Percentiles rank a stretch among this genome's conserved stretches.
Evolutionary conservation across 2,888 invertebrate genomes (phyloP).

Genomic region (Caenorhabditis wallacei): DNA sequence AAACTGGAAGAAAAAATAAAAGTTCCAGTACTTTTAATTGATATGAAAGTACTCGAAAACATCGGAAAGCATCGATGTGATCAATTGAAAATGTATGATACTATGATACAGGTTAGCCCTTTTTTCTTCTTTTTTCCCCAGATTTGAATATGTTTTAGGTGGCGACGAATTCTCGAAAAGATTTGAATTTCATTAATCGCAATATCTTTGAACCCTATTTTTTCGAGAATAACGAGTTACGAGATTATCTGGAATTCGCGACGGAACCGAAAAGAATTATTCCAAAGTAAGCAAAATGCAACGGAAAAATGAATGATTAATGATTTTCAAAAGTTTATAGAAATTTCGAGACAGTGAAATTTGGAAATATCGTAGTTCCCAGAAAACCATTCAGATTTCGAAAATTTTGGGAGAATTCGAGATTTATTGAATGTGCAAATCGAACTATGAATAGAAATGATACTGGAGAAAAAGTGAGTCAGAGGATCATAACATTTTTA

Average conservation of each 20-base stretch:
- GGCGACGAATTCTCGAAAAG: conserved; percentile 15
- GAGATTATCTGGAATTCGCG: conserved; percentile 25
- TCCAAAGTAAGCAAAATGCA: no score
- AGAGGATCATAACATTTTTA: not conserved
- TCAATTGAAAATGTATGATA: conserved; percentile 12
- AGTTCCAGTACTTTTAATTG: conserved; percentile 16
- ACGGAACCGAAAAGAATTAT: conserved; percentile 28
- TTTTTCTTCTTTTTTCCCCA: not conserved
- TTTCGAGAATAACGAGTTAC: not conserved
- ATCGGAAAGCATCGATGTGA: conserved; percentile 16
- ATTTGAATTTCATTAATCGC: conserved; percentile 11
- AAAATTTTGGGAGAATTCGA: conserved; percentile 34
- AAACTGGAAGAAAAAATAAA: not conserved
- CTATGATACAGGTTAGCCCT: conserved; percentile 9
- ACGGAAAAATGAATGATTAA: not conserved
- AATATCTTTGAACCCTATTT: conserved; percentile 8
- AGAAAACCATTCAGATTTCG: conserved; percentile 20
- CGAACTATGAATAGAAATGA: conserved; percentile 11
- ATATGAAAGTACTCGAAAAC: not conserved
- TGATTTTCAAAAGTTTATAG: not conserved
- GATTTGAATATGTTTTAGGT: not conserved
- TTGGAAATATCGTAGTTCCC: conserved; percentile 23
- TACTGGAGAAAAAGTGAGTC: not conserved
- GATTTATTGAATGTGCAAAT: conserved; percentile 16
- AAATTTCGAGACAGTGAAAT: conserved; percentile 21